Evolutionary conservation across 2,797 vertebrate genomes (phyloP), one percentile per base, ranked within the genome.

Genomic region (Gymnopithys bicolor): DNA sequence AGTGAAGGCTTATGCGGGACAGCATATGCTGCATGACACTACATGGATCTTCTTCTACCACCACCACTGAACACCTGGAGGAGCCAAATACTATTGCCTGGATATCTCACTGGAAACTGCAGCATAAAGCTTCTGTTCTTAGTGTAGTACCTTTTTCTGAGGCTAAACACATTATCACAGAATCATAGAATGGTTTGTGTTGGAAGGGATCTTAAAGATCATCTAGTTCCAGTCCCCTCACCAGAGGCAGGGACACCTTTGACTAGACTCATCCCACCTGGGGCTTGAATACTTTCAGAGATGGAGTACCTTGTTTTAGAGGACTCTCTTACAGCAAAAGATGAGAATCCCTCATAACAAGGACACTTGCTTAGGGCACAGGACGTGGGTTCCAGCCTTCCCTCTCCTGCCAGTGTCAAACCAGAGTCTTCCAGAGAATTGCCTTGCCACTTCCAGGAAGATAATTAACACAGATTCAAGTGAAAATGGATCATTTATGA

Each of bases 11-110:
- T 9, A 22, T 32, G 51, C 32, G 16, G 32, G 32, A 43, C 67
- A 46, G 13, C 0, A 3, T 3, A 41, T 3, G 24, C 66, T 55
- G 35, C 39, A 23, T 0, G 2, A 18, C 35, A 6, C 53, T 8
- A 30, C 19, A 15, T 22, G 62, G 13, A 52, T 10, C 32, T 78
- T 49, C 11, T 30, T 56, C 35, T 14, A 19, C 4, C 15, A 60
- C 14, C 49, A 68, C 13, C 48, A 21, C 1, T 45, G 52, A 32
- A 45, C 23, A 71, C 8, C 23, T 13, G 19, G 25, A 73, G 39
- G 12, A 77, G 6, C 21, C 59, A 87, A 78, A 62, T n/a, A n/a
- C 7, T 39, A 32, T 0, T 35, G 49, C 41, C 32, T 0, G 1
- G 58, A 8, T 2, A 6, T 19, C 28, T 68, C 32, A 33, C 24